A percentile compares a stretch with the other conserved stretches of the same genome.
Conservation (phyloP, 2,797 vertebrate species). For the Sternarchorhynchus goeldii region DNA sequence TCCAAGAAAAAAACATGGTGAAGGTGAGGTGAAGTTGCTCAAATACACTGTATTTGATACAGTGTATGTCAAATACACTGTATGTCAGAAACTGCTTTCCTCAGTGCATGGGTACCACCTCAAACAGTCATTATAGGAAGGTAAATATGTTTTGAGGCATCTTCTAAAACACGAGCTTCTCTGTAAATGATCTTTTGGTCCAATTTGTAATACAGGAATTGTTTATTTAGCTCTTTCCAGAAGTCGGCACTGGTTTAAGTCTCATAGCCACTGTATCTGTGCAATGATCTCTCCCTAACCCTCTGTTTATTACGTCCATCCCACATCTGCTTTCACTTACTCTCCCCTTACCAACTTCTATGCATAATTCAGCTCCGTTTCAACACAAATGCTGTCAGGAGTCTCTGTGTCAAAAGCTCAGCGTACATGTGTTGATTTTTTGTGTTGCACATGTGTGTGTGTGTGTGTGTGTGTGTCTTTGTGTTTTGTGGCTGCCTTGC, state of each 20-base stretch:
- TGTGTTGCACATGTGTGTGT: constrained; percentile 23
- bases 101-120: too few relatives aligned
- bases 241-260: background rate
- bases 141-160: too few relatives aligned
- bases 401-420: background rate
- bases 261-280: constrained; percentile 33
- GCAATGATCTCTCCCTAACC: constrained; percentile 34
- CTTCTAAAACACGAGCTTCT: background rate
- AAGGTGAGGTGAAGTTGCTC: too few relatives aligned
- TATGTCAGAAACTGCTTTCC: too few relatives aligned
- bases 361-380: constrained; percentile 57
- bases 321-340: constrained; percentile 77
- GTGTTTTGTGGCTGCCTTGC: background rate
- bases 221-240: background rate
- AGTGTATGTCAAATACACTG: too few relatives aligned
- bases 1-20: too few relatives aligned
- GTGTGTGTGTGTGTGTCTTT: constrained; percentile 35
- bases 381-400: constrained; percentile 59
- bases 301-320: constrained; percentile 64
- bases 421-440: constrained; percentile 43
- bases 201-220: background rate
- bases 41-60: too few relatives aligned
- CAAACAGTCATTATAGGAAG: too few relatives aligned
- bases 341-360: constrained; percentile 59
- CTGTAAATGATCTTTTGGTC: background rate